These are phyloP conservation scores for Microplitis demolitor DNA, from an alignment of 1,140 invertebrate genomes.

Conservation along the genomic window DNA sequence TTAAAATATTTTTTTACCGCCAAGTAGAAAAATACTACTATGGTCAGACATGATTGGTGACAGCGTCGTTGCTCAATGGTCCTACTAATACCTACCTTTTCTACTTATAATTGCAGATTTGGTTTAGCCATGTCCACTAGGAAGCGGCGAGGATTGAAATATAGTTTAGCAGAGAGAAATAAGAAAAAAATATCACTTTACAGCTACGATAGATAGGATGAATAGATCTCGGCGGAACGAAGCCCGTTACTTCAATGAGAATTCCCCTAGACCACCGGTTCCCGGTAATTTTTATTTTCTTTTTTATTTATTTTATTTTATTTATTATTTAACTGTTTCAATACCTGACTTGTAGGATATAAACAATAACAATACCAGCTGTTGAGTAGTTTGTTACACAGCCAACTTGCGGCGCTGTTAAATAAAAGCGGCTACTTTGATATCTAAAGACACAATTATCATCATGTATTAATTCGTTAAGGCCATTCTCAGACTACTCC, in stretches of 20 bases:
- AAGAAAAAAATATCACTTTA: slow-evolving; percentile 53
- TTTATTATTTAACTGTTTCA: background rate
- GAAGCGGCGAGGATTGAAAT: slow-evolving; percentile 56
- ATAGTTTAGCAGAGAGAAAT: slow-evolving; percentile 42
- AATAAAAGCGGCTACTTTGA: background rate
- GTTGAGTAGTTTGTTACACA: background rate
- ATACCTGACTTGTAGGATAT: background rate
- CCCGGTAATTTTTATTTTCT: slow-evolving; percentile 49
- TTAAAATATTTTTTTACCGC: background rate
- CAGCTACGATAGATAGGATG: slow-evolving; percentile 61
- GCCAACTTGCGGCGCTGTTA: background rate
- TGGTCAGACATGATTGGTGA: background rate
- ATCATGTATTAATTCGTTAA: too few species aligned
- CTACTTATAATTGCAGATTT: slow-evolving; percentile 49
- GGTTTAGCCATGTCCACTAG: slow-evolving; percentile 61
- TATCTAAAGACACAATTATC: background rate
- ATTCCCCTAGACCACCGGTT: slow-evolving; percentile 63
- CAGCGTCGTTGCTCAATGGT: background rate
- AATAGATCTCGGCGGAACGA: slow-evolving; percentile 57
- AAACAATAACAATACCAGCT: background rate
- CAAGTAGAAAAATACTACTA: background rate
- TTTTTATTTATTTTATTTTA: slow-evolving; percentile 28
- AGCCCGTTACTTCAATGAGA: slow-evolving; percentile 62
- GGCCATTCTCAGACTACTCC: too few species aligned
- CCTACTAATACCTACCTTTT: background rate